These are phyloP conservation scores for Sminthurinus aureus DNA, from an alignment of 2,888 invertebrate genomes.

Conservation along the genomic window DNA sequence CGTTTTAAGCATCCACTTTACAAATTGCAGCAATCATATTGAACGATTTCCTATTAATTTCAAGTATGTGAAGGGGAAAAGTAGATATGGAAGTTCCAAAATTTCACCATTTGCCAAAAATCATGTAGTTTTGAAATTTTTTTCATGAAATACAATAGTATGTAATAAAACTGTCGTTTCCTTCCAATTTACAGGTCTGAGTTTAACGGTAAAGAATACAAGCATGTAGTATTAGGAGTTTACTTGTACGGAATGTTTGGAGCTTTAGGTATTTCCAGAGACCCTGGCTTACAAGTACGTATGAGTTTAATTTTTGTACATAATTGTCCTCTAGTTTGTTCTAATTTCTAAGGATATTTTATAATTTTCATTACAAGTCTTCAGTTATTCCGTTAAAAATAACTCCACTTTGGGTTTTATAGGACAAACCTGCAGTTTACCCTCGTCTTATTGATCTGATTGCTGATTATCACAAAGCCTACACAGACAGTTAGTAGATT, in stretches of 20 bases:
- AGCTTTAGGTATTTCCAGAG: slow-evolving; percentile 54
- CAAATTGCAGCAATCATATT: slow-evolving; percentile 50
- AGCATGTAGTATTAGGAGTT: slow-evolving; percentile 58
- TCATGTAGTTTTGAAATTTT: background rate
- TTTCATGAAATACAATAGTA: background rate
- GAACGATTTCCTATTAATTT: slow-evolving; percentile 59
- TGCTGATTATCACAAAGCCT: slow-evolving; percentile 49
- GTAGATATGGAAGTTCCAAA: background rate
- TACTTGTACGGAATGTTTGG: slow-evolving; percentile 57
- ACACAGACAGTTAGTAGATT: slow-evolving; percentile 51
- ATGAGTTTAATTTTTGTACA: background rate
- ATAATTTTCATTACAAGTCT: too few relatives aligned
- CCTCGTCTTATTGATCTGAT: slow-evolving; percentile 52
- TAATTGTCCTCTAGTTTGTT: too few relatives aligned
- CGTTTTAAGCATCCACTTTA: slow-evolving; percentile 55
- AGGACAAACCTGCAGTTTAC: slow-evolving; percentile 51
- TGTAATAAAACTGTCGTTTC: background rate
- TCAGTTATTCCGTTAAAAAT: background rate
- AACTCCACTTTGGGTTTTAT: background rate
- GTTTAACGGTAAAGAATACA: slow-evolving; percentile 55
- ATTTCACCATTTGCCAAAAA: too few relatives aligned
- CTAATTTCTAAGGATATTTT: too few relatives aligned
- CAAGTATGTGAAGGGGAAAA: slow-evolving; percentile 45
- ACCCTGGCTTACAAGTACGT: slow-evolving; percentile 50
- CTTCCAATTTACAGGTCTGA: slow-evolving; percentile 50